These are phyloP conservation scores for Theristicus caerulescens DNA, from an alignment of 2,113 vertebrate genomes.

Conservation along the genomic window DNA sequence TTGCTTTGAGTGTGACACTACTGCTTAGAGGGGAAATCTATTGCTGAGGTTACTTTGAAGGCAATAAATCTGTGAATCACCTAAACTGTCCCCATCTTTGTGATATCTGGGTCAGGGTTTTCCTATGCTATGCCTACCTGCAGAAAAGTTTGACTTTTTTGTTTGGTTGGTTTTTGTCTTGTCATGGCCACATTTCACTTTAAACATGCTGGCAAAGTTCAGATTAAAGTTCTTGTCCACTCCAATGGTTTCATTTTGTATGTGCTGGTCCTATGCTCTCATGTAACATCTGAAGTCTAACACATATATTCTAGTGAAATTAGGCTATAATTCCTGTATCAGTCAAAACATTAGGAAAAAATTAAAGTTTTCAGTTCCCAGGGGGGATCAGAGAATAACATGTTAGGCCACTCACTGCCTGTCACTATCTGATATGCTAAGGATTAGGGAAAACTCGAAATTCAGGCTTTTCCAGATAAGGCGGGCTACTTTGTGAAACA, in stretches of 20 bases:
- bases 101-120: not conserved
- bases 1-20: not conserved
- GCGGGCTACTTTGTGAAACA: not conserved
- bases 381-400: not conserved
- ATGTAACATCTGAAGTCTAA: not conserved
- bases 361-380: not conserved
- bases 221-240: not conserved
- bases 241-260: not conserved
- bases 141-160: not conserved
- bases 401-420: not conserved
- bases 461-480: not conserved
- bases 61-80: not conserved
- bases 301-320: not conserved
- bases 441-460: not conserved
- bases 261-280: not conserved
- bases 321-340: not conserved
- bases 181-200: not conserved
- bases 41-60: not conserved
- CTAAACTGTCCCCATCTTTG: fast-evolving
- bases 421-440: not conserved
- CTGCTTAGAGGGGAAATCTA: not conserved
- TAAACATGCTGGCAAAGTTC: not conserved
- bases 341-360: not conserved
- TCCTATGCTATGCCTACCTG: not conserved
- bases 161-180: not conserved